phyloP scores from a whole-genome alignment of 2,113 vertebrate genomes.

The Gambusia holbrooki region DNA sequence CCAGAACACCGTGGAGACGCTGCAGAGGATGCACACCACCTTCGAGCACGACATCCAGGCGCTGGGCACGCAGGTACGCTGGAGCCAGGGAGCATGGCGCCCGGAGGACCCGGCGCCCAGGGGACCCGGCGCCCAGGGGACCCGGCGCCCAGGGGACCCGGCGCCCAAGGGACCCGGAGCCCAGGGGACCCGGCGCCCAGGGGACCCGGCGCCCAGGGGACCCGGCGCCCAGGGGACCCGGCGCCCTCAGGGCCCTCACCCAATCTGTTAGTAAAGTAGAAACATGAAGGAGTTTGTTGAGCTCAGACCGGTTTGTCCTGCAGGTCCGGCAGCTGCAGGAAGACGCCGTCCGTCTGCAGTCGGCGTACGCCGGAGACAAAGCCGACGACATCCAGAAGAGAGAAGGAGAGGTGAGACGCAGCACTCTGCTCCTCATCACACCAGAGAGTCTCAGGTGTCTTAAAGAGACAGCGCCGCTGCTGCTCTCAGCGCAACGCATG shows the following conservation, averaged over 20 bases:
- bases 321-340: constrained; percentile 98
- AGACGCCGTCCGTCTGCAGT: constrained; percentile 93
- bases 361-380: constrained; percentile 96
- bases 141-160: too few species aligned
- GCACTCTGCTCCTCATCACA: too few species aligned
- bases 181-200: too few species aligned
- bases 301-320: neutral
- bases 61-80: constrained; percentile 91
- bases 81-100: too few species aligned
- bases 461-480: neutral
- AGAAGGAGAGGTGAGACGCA: constrained; percentile 85
- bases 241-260: too few species aligned
- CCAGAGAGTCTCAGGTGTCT: neutral
- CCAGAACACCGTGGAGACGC: constrained; percentile 97
- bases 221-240: too few species aligned
- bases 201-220: too few species aligned
- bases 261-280: too few species aligned
- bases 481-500: constrained; percentile 38
- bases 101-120: too few species aligned
- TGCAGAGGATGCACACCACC: constrained; percentile 97
- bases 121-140: too few species aligned
- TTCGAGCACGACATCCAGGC: constrained; percentile 99
- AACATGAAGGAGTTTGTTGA: too few species aligned
- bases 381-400: constrained; percentile 98
- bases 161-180: too few species aligned